Evolutionary conservation across 2,888 invertebrate genomes (phyloP), one percentile per base, ranked within the genome.

Genomic region (Chrysina gloriosa): DNA sequence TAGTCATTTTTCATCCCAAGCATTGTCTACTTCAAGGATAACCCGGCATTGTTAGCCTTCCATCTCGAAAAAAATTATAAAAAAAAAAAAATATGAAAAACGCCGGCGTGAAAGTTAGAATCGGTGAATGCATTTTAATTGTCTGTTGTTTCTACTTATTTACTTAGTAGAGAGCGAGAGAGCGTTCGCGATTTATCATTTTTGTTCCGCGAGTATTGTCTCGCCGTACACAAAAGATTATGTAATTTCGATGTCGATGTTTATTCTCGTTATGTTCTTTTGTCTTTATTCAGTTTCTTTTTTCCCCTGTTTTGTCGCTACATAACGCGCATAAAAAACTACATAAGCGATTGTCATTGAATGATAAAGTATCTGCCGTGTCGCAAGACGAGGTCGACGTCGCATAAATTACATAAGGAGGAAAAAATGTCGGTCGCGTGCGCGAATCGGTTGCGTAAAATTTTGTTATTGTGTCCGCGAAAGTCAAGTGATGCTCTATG

Each of bases 101-200:
- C 5, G 9, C 7, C n/a, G 5, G 9, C 36, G n/a, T 5, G 14
- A 36, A 36, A 3, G 36, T 36, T 36, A 34, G 9, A 7, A 36
- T 4, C 14, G n/a, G 14, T 36, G 16, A 21, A 45, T 2, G n/a
- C 7, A 6, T 21, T 45, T 45, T 19, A 21, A 45, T 45, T 9
- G 9, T n/a, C 19, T 45, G 45, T 45, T 21, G 45, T 45, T 16
- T 4, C n/a, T n/a, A 9, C 45, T 21, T 3, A 19, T 9, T 7
- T 21, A n/a, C n/a, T n/a, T 16, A 1, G 16, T 45, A 19, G 9
- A 5, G 7, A 19, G 2, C 16, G 9, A 19, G 16, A 16, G 19
- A 45, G 45, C 29, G 31, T 31, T 52, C 25, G 52, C 52, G 19
- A 52, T 52, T 52, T 52, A 52, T 52, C 52, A 52, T 52, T 52